These are phyloP conservation scores for Papilio gigon DNA, from an alignment of 2,888 invertebrate genomes.

Conservation along the genomic window DNA sequence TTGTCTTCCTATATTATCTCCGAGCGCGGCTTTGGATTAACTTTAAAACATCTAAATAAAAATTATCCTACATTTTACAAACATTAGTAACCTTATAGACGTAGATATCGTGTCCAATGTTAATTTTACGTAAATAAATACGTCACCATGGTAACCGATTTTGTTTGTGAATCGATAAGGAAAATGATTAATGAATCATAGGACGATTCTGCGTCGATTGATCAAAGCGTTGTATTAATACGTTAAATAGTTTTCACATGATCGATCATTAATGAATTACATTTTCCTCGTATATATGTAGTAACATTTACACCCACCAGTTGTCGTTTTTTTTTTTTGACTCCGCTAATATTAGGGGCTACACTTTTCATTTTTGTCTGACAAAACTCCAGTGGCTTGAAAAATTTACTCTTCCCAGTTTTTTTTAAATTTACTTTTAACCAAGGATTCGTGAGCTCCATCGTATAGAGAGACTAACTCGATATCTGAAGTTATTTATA, in stretches of 20 bases:
- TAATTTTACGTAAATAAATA: neutral
- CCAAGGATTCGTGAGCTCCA: neutral
- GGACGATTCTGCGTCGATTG: neutral
- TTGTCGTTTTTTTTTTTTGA: no score
- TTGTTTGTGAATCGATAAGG: neutral
- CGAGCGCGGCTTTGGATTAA: neutral
- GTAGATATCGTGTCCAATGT: no score
- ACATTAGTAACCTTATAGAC: neutral
- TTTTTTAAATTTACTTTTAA: neutral
- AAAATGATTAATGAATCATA: neutral
- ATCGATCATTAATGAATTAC: neutral
- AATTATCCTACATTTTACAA: neutral
- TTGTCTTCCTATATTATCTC: constrained; percentile 5
- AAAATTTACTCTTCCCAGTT: neutral
- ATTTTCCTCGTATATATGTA: neutral
- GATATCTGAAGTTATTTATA: constrained; percentile 1
- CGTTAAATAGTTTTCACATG: neutral
- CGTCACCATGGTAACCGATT: neutral
- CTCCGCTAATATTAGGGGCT: no score
- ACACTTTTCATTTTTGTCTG: neutral
- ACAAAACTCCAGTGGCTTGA: neutral
- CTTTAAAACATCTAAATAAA: neutral
- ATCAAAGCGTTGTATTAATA: neutral
- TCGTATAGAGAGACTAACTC: neutral
- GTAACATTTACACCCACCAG: no score